A percentile compares a stretch with the other conserved stretches of the same genome.
These are phyloP conservation scores for Coccyzus lansbergi DNA, from an alignment of 2,797 vertebrate genomes.

Conservation along the genomic window DNA sequence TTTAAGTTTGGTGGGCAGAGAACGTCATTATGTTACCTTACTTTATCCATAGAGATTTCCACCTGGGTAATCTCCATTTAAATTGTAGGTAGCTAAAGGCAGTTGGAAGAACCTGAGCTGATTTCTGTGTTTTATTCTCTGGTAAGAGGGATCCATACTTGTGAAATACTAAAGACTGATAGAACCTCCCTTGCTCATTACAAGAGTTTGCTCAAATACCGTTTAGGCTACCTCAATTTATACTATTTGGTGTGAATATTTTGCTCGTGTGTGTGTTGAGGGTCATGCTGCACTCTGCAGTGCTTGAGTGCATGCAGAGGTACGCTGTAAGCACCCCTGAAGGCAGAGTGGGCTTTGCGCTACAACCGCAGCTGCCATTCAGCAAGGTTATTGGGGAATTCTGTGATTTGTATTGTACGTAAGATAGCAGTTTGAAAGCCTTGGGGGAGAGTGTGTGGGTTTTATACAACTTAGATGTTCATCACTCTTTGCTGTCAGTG, in stretches of 20 bases:
- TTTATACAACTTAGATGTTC: background rate
- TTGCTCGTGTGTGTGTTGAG: background rate
- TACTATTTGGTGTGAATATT: background rate
- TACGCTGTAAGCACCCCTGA: background rate
- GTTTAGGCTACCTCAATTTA: background rate
- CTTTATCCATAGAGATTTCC: background rate
- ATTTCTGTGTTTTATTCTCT: background rate
- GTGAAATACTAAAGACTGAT: background rate
- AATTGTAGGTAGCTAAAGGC: background rate
- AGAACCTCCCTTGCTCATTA: background rate
- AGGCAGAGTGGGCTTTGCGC: background rate
- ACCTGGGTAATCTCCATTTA: background rate
- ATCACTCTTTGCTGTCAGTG: background rate
- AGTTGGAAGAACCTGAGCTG: background rate
- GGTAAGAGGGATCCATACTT: background rate
- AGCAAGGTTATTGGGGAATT: background rate
- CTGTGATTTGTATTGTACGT: background rate
- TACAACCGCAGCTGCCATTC: background rate
- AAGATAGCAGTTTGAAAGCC: background rate
- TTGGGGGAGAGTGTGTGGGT: background rate
- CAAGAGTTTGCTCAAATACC: background rate
- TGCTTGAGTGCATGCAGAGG: no score
- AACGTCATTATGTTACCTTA: background rate
- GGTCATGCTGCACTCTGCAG: background rate
- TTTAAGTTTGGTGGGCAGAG: background rate